Conservation (phyloP, 2,113 vertebrate species). For the Nerophis ophidion region DNA sequence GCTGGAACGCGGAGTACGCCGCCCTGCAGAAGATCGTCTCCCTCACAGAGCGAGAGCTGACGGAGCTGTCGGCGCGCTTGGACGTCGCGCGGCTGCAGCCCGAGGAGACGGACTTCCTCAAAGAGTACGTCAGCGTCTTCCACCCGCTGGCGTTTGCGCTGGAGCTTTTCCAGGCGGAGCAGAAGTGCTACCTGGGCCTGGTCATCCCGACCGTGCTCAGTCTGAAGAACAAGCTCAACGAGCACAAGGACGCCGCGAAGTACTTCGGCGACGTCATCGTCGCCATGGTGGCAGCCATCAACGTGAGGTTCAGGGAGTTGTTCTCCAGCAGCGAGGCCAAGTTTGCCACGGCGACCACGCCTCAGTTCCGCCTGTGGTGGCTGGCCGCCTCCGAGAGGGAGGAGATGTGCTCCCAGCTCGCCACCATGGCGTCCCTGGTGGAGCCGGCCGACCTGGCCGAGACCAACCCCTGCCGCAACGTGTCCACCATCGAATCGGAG, state of each 20-base stretch:
- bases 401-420: slow-evolving; percentile 58
- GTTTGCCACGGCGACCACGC: slow-evolving; percentile 64
- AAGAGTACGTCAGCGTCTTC: slow-evolving; percentile 65
- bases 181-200: slow-evolving; percentile 69
- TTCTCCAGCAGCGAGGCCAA: slow-evolving; percentile 61
- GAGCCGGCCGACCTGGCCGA: slow-evolving; percentile 38
- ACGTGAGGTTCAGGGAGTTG: slow-evolving; percentile 61
- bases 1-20: slow-evolving; percentile 68
- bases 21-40: slow-evolving; percentile 64
- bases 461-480: slow-evolving; percentile 26
- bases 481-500: slow-evolving; percentile 55
- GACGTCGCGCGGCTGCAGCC: slow-evolving; percentile 54
- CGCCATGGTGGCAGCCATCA: slow-evolving; percentile 53
- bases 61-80: slow-evolving; percentile 57
- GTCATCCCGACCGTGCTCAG: slow-evolving; percentile 69
- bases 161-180: slow-evolving; percentile 69
- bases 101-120: slow-evolving; percentile 65
- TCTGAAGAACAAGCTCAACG: slow-evolving; percentile 67
- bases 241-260: slow-evolving; percentile 53
- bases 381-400: slow-evolving; percentile 61
- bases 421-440: slow-evolving; percentile 55
- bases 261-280: slow-evolving; percentile 54
- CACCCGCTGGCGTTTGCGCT: slow-evolving; percentile 69
- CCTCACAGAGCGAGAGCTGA: slow-evolving; percentile 58
- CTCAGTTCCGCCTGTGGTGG: slow-evolving; percentile 72